Evolutionary conservation across 2,888 invertebrate genomes (phyloP), one percentile per base, ranked within the genome.

Genomic region (Macaria notata): DNA sequence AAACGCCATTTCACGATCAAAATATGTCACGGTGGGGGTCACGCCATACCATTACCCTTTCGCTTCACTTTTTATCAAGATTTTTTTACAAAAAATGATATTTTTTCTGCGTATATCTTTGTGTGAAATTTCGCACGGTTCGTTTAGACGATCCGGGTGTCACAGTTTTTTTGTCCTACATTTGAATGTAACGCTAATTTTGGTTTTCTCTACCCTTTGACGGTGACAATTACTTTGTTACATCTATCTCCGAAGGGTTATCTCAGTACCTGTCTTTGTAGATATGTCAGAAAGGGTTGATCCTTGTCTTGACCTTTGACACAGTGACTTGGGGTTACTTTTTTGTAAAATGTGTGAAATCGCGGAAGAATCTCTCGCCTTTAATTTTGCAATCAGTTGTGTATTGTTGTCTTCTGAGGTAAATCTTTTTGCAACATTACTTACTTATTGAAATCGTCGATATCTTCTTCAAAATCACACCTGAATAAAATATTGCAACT

Each of bases 171-270:
- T 46, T 58, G 29, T 29, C 4, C n/a, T n/a, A 66, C 72, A 84
- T 89, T 86, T 89, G 86, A 90, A 91, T 91, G 85, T 71, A 68
- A 70, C 73, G 67, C 84, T 90, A 89, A 91, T 91, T 91, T 90
- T 68, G 84, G 79, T 83, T 84, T 80, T 56, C 55, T 46, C 66
- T 81, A 83, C 85, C 84, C 84, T 88, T 84, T 84, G 67, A 66
- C 59, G 56, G 42, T 74, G 71, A 83, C 80, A 84, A 81, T 81
- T 65, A 76, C 68, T 73, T 69, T 69, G 66, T 76, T 73, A 71
- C 33, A 69, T 65, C 69, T 83, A 84, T 87, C 88, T 85, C 61
- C 66, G 63, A 60, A 71, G 75, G 79, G 79, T 78, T 73, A 69
- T 61, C 64, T 81, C 69, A 52, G 53, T 86, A 86, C 84, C 83